Conservation (phyloP, 1,140 invertebrate genomes). For the Eumaeus atala region DNA sequence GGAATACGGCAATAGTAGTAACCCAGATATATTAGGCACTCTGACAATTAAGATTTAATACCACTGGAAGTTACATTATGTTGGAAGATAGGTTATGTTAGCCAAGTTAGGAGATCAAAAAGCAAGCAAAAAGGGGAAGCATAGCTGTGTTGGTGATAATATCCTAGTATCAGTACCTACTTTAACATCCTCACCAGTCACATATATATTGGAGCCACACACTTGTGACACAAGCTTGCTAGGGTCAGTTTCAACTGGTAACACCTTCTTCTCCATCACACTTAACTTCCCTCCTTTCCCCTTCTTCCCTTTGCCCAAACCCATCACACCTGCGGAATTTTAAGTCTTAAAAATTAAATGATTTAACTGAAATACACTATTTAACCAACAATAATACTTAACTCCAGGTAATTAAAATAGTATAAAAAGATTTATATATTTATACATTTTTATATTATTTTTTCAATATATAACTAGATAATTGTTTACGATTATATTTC, state of each 20-base stretch:
- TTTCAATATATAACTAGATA: too few relatives aligned
- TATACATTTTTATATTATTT: too few relatives aligned
- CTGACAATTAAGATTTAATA: too few relatives aligned
- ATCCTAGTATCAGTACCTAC: slow-evolving; percentile 35
- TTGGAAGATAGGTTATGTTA: too few relatives aligned
- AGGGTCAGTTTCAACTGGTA: slow-evolving; percentile 91
- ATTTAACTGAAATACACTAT: not conserved
- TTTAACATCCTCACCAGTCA: slow-evolving; percentile 86
- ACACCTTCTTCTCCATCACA: slow-evolving; percentile 79
- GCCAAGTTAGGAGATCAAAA: too few relatives aligned
- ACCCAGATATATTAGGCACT: too few relatives aligned
- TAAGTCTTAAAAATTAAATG: not conserved
- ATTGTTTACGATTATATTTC: too few relatives aligned
- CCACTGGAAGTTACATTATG: too few relatives aligned
- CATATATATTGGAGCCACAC: slow-evolving; percentile 89
- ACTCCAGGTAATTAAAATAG: too few relatives aligned
- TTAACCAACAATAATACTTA: not conserved
- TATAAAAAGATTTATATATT: too few relatives aligned
- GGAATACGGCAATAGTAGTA: too few relatives aligned
- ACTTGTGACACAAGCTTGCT: slow-evolving; percentile 85
- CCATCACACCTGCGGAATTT: slow-evolving; percentile 47
- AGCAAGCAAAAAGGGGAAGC: too few relatives aligned
- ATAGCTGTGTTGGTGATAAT: not conserved
- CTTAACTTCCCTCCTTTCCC: slow-evolving; percentile 73
- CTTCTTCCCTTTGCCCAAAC: slow-evolving; percentile 74